These are phyloP conservation scores for Lathronympha strigana DNA, from an alignment of 2,888 invertebrate species.

Conservation along the genomic window DNA sequence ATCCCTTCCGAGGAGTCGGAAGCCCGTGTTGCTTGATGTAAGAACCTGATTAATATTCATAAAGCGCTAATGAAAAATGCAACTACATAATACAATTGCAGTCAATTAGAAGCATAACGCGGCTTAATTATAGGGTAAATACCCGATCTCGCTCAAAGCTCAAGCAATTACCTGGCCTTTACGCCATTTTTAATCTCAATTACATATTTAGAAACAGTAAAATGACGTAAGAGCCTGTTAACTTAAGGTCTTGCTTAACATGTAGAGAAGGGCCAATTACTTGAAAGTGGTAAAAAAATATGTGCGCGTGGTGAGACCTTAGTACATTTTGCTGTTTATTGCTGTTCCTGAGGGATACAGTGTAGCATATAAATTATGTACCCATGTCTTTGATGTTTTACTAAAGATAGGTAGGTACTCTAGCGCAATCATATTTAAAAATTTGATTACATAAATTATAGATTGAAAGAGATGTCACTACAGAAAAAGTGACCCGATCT, in stretches of 20 bases:
- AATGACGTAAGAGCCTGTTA: background rate
- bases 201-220: background rate
- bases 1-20: too few relatives aligned
- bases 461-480: too few relatives aligned
- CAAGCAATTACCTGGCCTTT: background rate
- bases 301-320: background rate
- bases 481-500: too few relatives aligned
- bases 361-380: too few relatives aligned
- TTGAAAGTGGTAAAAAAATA: background rate
- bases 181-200: background rate
- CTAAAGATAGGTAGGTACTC: too few relatives aligned
- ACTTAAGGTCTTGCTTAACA: background rate
- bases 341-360: too few relatives aligned
- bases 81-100: slow-evolving; percentile 11
- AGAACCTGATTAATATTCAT: slow-evolving; percentile 12
- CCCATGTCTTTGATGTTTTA: too few relatives aligned
- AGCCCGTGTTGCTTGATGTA: background rate
- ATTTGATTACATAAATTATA: too few relatives aligned
- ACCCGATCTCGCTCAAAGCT: background rate
- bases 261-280: background rate
- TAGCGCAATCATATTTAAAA: too few relatives aligned
- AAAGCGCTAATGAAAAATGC: slow-evolving; percentile 5
- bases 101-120: slow-evolving; percentile 17
- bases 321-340: background rate
- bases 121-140: slow-evolving; percentile 17